These are phyloP conservation scores for Macrobrachium nipponense DNA, from an alignment of 1,140 invertebrate genomes.

Conservation along the genomic window DNA sequence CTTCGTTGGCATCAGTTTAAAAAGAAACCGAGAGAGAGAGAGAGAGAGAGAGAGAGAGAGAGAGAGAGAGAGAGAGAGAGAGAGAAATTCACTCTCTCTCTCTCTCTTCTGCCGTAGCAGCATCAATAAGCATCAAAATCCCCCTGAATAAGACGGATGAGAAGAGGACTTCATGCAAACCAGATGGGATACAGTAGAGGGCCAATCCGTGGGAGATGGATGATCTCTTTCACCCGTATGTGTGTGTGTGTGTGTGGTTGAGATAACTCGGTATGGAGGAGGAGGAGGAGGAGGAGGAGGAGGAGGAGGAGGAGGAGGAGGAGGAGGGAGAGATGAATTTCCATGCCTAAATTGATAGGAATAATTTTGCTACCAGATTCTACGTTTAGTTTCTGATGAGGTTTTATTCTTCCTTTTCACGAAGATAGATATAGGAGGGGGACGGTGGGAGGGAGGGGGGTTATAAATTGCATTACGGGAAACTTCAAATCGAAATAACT, in stretches of 20 bases:
- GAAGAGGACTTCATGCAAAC: not conserved
- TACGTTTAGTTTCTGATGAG: no score
- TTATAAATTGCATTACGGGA: not conserved
- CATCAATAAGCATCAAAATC: not conserved
- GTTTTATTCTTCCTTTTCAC: no score
- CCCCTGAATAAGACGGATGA: not conserved
- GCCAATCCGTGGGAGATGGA: no score
- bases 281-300: not conserved
- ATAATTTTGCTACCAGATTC: no score
- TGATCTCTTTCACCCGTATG: no score
- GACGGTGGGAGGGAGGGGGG: not conserved
- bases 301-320: not conserved
- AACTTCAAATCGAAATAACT: no score
- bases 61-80: conserved; percentile 18
- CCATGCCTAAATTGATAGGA: no score
- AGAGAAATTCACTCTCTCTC: not conserved
- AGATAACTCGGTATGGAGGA: not conserved
- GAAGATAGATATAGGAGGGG: not conserved
- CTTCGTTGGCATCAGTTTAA: not conserved
- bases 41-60: conserved; percentile 18
- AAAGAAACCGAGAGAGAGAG: not conserved
- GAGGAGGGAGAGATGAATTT: not conserved
- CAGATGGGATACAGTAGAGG: no score
- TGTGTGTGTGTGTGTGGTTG: no score
- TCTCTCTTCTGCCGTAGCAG: not conserved